phyloP scores from a whole-genome alignment of 2,888 invertebrate species.

The Andrena fulva region DNA sequence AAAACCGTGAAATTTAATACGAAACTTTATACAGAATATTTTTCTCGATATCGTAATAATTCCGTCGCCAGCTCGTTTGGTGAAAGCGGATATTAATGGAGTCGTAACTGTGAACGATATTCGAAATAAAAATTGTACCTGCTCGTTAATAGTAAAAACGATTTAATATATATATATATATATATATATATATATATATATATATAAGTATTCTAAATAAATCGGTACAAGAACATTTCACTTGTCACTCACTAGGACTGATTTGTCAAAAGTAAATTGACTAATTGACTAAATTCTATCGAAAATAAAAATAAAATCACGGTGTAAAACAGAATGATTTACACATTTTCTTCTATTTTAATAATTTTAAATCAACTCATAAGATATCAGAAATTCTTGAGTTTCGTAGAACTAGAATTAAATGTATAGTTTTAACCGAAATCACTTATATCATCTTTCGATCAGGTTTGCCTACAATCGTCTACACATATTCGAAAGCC shows the following conservation, averaged over 20 bases:
- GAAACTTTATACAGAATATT: neutral
- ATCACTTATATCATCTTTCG: neutral
- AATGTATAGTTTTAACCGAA: neutral
- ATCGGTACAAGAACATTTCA: neutral
- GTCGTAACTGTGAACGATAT: neutral
- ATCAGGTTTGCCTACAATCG: neutral
- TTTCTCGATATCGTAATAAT: neutral
- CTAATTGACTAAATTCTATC: too few species aligned
- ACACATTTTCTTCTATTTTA: neutral
- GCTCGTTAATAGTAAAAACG: neutral
- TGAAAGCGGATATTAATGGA: constrained; percentile 4
- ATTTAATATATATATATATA: neutral
- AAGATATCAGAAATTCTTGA: neutral
- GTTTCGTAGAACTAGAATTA: neutral
- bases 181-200: too few species aligned
- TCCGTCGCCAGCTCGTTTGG: neutral
- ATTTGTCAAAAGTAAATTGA: too few species aligned
- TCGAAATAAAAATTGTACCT: neutral
- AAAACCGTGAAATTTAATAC: neutral
- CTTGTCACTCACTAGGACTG: neutral
- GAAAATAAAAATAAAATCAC: neutral
- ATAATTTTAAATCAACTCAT: neutral
- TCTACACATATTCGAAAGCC: neutral
- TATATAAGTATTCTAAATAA: neutral
- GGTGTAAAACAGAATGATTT: neutral